Evolutionary conservation across 2,113 vertebrate genomes (phyloP).

Genomic region (Leptocoma aspasia): DNA sequence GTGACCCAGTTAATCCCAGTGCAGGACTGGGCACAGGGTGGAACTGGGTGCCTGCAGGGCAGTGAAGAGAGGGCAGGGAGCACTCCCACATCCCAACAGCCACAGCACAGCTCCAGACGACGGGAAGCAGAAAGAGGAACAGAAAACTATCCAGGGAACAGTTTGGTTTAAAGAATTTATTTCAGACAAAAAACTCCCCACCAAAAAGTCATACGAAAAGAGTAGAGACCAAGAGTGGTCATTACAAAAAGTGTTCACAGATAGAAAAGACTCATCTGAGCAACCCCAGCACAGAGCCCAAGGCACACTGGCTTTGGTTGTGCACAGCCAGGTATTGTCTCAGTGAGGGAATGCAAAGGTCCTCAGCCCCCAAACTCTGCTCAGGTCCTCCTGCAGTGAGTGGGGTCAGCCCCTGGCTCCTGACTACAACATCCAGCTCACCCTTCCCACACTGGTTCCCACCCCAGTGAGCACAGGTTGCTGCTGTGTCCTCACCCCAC

Average conservation of each 20-base stretch:
- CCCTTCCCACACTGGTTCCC: neutral
- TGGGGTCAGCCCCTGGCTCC: neutral
- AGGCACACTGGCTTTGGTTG: neutral
- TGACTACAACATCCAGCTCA: neutral
- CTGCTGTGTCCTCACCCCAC: neutral
- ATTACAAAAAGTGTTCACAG: constrained; percentile 4
- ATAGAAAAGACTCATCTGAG: constrained; percentile 16
- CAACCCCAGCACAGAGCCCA: neutral
- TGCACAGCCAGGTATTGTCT: neutral
- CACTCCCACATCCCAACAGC: neutral
- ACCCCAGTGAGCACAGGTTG: neutral
- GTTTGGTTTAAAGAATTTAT: neutral
- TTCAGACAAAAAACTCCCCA: neutral
- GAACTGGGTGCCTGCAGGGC: neutral
- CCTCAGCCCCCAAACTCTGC: neutral
- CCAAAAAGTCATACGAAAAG: neutral
- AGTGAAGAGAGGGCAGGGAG: neutral
- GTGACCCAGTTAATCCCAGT: neutral
- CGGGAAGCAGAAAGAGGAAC: neutral
- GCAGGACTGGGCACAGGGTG: neutral
- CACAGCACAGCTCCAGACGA: fast-evolving
- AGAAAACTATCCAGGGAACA: neutral
- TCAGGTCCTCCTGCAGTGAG: neutral
- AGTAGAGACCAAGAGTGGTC: neutral
- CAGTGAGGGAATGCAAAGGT: constrained; percentile 47